Evolutionary conservation across 1,140 invertebrate genomes (phyloP).

Genomic region (Portunus trituberculatus): DNA sequence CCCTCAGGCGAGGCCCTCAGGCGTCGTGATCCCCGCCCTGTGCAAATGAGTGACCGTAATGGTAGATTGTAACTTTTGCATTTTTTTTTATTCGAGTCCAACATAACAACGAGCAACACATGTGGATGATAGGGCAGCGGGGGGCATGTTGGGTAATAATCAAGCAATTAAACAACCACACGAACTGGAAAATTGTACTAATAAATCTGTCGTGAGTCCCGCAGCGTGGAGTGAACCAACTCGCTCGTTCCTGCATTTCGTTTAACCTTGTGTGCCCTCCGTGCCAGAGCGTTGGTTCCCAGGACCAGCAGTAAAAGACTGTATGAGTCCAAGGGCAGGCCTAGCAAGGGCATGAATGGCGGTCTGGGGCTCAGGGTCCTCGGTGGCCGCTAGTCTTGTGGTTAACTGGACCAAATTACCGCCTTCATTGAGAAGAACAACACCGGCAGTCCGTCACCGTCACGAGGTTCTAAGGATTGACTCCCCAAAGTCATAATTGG

Average conservation of each 20-base stretch:
- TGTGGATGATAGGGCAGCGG: conserved; percentile 10
- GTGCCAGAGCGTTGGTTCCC: neutral
- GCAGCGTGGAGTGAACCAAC: neutral
- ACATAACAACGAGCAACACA: neutral
- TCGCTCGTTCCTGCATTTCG: neutral
- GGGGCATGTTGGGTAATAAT: neutral
- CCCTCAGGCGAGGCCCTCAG: neutral
- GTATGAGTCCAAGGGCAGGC: neutral
- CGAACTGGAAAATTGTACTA: neutral
- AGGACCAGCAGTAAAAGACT: neutral
- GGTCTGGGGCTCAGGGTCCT: neutral
- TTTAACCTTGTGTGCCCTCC: neutral
- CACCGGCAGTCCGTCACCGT: neutral
- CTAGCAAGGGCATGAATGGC: conserved; percentile 2
- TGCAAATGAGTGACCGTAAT: neutral
- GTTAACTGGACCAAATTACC: conserved; percentile 30
- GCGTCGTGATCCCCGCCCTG: neutral
- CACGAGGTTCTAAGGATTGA: conserved; percentile 34
- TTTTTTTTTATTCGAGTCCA: neutral
- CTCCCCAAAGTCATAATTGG: conserved; percentile 41
- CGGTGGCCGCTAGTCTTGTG: neutral
- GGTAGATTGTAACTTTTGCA: neutral
- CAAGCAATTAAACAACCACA: conserved; percentile 6
- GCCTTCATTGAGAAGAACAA: conserved; percentile 17
- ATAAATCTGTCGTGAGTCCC: neutral